Evolutionary conservation across 2,888 invertebrate genomes (phyloP).

Genomic region (Pristionchus entomophagus): DNA sequence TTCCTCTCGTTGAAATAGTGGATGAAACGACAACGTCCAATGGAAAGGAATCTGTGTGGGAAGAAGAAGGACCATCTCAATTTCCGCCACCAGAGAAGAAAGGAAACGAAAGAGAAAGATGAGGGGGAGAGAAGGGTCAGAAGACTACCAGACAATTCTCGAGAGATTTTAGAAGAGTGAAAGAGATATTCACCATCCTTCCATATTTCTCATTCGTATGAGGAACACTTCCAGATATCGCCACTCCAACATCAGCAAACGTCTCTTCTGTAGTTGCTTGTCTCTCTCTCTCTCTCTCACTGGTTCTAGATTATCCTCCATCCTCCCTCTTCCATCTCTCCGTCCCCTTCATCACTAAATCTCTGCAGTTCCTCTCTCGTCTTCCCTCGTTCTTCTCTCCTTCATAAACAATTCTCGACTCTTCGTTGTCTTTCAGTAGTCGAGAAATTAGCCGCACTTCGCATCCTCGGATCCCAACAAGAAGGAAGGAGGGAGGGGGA

Average conservation of each 20-base stretch:
- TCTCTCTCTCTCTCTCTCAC: too few relatives aligned
- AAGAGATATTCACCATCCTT: not conserved
- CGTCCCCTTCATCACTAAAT: not conserved
- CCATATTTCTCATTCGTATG: not conserved
- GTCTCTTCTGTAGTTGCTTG: too few relatives aligned
- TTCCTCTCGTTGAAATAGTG: not conserved
- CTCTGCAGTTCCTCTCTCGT: not conserved
- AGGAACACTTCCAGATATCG: too few relatives aligned
- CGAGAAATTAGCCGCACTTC: slow-evolving; percentile 36
- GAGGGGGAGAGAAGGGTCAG: not conserved
- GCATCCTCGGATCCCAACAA: not conserved
- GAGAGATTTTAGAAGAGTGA: not conserved
- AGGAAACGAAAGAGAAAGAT: not conserved
- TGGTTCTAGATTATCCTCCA: too few relatives aligned
- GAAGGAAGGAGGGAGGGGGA: not conserved
- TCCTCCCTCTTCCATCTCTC: not conserved
- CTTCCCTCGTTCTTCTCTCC: not conserved
- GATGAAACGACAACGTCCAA: not conserved
- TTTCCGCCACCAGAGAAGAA: slow-evolving; percentile 13
- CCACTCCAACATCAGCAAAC: too few relatives aligned
- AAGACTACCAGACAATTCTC: slow-evolving; percentile 14
- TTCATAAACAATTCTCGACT: slow-evolving; percentile 34
- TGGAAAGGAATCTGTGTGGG: slow-evolving; percentile 29
- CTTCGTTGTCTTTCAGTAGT: slow-evolving; percentile 13
- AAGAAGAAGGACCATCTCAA: slow-evolving; percentile 15